These are phyloP conservation scores for Rhodinocichla rosea DNA, from an alignment of 2,113 vertebrate species.

Conservation along the genomic window DNA sequence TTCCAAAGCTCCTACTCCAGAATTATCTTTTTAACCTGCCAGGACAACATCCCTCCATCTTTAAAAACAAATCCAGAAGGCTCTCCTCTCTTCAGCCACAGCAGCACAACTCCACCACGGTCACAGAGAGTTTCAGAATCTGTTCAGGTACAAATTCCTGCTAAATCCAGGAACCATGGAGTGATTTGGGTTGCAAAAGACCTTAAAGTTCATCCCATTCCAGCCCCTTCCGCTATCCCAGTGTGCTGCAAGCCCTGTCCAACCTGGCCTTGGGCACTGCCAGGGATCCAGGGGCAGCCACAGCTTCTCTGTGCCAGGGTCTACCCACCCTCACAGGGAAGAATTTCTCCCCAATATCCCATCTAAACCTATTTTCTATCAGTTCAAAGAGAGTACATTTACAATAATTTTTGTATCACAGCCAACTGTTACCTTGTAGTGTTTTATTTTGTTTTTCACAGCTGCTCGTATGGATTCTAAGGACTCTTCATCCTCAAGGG, in stretches of 20 bases:
- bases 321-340: background rate
- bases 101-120: background rate
- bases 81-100: background rate
- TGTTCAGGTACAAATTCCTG: background rate
- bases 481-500: slow-evolving; percentile 80
- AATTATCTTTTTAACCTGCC: background rate
- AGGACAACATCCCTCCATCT: background rate
- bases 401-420: background rate
- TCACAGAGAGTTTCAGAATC: background rate
- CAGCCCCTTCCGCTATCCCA: rapidly evolving
- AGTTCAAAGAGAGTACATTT: background rate
- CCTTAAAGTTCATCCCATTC: background rate
- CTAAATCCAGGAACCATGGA: background rate
- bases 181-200: background rate
- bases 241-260: rapidly evolving
- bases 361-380: background rate
- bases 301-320: background rate
- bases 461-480: slow-evolving; percentile 84
- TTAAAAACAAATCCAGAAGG: background rate
- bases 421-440: slow-evolving; percentile 73
- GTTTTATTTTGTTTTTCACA: slow-evolving; percentile 82
- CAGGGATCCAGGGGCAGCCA: background rate
- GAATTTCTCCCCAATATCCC: background rate
- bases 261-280: rapidly evolving
- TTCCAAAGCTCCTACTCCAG: background rate